These are phyloP conservation scores for Acropternis orthonyx DNA, from an alignment of 2,797 vertebrate species.

Conservation along the genomic window DNA sequence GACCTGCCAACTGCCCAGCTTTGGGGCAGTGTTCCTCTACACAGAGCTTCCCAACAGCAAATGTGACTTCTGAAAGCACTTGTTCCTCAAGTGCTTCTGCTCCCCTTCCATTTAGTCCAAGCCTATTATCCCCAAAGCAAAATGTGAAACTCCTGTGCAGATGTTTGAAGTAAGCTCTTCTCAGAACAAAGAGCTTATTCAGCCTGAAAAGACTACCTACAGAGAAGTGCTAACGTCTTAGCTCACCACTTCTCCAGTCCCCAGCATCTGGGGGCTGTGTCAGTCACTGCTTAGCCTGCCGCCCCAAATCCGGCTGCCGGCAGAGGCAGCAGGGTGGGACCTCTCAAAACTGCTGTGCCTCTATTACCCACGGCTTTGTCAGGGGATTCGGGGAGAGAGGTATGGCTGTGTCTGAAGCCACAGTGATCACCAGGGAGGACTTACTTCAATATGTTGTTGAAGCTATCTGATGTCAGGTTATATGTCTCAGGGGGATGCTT, in stretches of 20 bases:
- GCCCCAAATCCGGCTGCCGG: not conserved
- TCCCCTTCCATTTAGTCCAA: not conserved
- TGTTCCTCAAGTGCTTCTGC: not conserved
- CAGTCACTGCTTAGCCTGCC: not conserved
- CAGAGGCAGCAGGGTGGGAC: conserved; percentile 35
- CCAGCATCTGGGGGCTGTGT: not conserved
- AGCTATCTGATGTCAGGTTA: conserved; percentile 73
- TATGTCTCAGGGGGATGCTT: conserved; percentile 53
- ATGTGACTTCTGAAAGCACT: fast-evolving
- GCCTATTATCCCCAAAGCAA: not conserved
- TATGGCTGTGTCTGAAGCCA: conserved; percentile 43
- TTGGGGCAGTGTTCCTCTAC: not conserved
- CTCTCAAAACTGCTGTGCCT: conserved; percentile 58
- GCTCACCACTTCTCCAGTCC: not conserved
- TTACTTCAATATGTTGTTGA: conserved; percentile 76
- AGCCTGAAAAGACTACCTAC: not conserved
- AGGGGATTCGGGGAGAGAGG: conserved; percentile 34
- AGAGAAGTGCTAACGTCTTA: not conserved
- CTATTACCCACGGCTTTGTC: conserved; percentile 60
- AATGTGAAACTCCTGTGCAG: not conserved
- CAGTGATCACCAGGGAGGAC: conserved; percentile 66
- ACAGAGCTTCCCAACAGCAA: not conserved
- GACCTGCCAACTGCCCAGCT: not conserved
- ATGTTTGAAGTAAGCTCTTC: conserved; percentile 31
- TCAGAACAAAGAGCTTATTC: conserved; percentile 65